A percentile compares a stretch with the other conserved stretches of the same genome.
Conservation (phyloP, 2,888 invertebrate species). For the Hyalella azteca region DNA sequence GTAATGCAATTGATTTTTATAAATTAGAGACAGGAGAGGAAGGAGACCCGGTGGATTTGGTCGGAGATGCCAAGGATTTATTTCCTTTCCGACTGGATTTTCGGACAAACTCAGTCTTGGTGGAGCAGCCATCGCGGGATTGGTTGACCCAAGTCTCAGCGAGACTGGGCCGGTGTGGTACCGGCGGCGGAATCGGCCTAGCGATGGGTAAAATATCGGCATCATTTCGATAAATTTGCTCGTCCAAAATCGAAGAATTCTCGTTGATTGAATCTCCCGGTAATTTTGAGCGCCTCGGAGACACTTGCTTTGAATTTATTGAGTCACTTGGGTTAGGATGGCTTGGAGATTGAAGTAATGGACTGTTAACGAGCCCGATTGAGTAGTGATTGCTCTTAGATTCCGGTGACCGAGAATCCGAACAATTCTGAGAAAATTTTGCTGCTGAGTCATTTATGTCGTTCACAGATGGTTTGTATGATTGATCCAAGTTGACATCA, state of each 20-base stretch:
- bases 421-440: not conserved
- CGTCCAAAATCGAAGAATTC: constrained; percentile 13
- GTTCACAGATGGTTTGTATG: not conserved
- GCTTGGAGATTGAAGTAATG: constrained; percentile 20
- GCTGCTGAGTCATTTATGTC: not conserved
- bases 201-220: not conserved
- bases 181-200: not conserved
- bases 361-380: constrained; percentile 7
- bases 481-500: not conserved
- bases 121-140: constrained; percentile 3
- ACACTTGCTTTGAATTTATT: constrained; percentile 18
- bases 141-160: constrained; percentile 19
- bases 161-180: constrained; percentile 8
- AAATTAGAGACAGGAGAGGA: constrained; percentile 33
- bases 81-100: constrained; percentile 10
- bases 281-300: constrained; percentile 1
- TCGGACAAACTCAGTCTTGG: constrained; percentile 23
- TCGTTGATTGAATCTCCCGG: constrained; percentile 27
- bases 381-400: constrained; percentile 9
- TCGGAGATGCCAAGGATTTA: not conserved
- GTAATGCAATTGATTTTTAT: constrained; percentile 1
- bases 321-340: not conserved
- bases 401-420: not conserved
- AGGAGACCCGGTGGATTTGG: not conserved
- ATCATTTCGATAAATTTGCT: constrained; percentile 24